phyloP scores from a whole-genome alignment of 2,113 vertebrate species.

The Carassius gibelio region DNA sequence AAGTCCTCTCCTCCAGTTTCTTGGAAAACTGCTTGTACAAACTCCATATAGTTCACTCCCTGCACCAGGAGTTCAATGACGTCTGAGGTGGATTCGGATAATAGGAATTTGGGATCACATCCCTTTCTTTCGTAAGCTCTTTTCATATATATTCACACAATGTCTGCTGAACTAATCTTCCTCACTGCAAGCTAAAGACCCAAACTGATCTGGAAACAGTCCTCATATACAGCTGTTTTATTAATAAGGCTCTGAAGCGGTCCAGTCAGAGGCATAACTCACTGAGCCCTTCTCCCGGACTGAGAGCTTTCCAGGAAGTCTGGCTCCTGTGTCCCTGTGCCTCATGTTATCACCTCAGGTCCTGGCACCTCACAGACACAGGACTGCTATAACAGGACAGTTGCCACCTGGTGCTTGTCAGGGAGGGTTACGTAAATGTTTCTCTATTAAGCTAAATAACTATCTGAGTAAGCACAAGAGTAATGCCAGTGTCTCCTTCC shows the following conservation, averaged over 20 bases:
- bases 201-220: slow-evolving; percentile 2
- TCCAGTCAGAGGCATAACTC: slow-evolving; percentile 26
- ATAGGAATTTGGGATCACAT: not conserved
- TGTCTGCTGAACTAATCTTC: slow-evolving; percentile 2
- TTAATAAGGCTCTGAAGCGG: slow-evolving; percentile 11
- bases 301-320: slow-evolving; percentile 46
- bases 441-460: slow-evolving; percentile 47
- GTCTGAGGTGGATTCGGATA: not conserved
- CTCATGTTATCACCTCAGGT: slow-evolving; percentile 30
- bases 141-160: not conserved
- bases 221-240: not conserved
- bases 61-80: not conserved
- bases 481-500: slow-evolving; percentile 13
- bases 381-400: slow-evolving; percentile 53
- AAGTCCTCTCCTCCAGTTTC: slow-evolving; percentile 18
- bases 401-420: slow-evolving; percentile 43
- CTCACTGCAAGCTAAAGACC: not conserved
- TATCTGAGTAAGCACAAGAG: not conserved
- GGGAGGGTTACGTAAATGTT: slow-evolving; percentile 64
- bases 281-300: slow-evolving; percentile 29
- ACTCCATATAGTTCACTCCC: not conserved
- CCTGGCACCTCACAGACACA: slow-evolving; percentile 35
- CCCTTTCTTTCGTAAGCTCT: not conserved
- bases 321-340: slow-evolving; percentile 23
- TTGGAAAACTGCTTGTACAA: slow-evolving; percentile 45